A percentile compares a stretch with the other conserved stretches of the same genome.
phyloP scores from a whole-genome alignment of 2,797 vertebrate genomes.

The Coregonus sp. region DNA sequence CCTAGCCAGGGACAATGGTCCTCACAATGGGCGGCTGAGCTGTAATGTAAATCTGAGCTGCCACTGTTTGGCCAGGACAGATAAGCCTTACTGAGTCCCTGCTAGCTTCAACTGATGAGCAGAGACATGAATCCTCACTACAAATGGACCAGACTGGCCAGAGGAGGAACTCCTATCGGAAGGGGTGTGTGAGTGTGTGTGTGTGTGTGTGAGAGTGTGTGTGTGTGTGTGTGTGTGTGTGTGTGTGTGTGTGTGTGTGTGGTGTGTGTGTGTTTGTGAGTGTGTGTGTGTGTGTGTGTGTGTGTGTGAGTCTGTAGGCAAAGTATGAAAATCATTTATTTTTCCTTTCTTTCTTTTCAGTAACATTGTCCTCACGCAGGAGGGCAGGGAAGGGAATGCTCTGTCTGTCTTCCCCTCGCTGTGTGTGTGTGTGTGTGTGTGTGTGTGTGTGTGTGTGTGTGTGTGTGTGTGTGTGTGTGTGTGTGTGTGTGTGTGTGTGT shows the following conservation, averaged over 20 bases:
- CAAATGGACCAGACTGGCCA: not conserved
- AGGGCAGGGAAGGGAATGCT: conserved; percentile 4
- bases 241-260: not conserved
- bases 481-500: too few relatives aligned
- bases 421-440: not conserved
- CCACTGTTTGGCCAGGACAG: not conserved
- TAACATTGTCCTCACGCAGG: conserved; percentile 22
- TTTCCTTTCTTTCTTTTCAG: conserved; percentile 36
- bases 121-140: not conserved
- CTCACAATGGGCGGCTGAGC: not conserved
- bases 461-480: too few relatives aligned
- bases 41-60: not conserved
- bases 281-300: too few relatives aligned
- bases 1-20: conserved; percentile 11
- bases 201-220: not conserved
- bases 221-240: not conserved
- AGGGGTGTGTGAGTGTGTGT: not conserved
- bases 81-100: conserved; percentile 1
- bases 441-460: too few relatives aligned
- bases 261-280: not conserved
- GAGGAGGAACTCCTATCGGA: not conserved
- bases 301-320: not conserved
- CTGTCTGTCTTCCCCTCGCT: not conserved
- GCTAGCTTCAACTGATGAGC: not conserved
- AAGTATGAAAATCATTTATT: conserved; percentile 48